Base-by-base conservation (phyloP, 2,113 vertebrate genomes). In the Coptodon bakossiorum region DNA sequence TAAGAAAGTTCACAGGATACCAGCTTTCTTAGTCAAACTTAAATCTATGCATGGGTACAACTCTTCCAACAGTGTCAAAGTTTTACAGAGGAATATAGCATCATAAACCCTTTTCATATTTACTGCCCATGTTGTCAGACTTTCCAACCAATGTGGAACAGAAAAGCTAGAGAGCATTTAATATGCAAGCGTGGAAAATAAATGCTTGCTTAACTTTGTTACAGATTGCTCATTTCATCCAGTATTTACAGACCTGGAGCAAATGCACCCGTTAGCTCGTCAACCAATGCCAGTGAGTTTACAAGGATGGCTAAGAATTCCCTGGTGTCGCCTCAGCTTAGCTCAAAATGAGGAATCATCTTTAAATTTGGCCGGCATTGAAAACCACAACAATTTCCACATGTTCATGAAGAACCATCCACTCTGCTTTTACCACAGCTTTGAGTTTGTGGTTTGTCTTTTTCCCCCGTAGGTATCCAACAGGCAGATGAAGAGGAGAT, bases 401-500 rank as follows among this genome's bases (percentile, higher is more conserved):
- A 78, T 78, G 45, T 78, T 78, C 43, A 50, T 31, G 45, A 78
- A 78, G 73, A 78, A 50, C 73, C 73, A 31, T 78, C 73, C 73
- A 53, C 57, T 83, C 6, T 81, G 53, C 17, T 17, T 86, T 81
- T 83, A 45, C 81, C 17, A 9, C 9, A 9, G 4, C 31, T 50
- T 71, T 53, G 5, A 17, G 73, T 73, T 89, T 10, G 79, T 57
- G 50, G 17, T 56, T 56, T 56, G 17, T 59, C 36, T 84, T 68
- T 24, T 14, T 29, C 10, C 45, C 6, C 79, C 27, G 4, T 29
- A 99, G 99, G 98, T 63, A 96, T 99, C 92, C 98, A 97, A 94
- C 97, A 97, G 89, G 97, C 98, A 29, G 98, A 99, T 83, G 97
- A 96, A 57, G 97, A 97, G 68, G 97, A 99, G 90, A 95, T 99